A percentile compares a stretch with the other conserved stretches of the same genome.
These are phyloP conservation scores for Gymnorhina tibicen DNA, from an alignment of 2,113 vertebrate genomes.

Conservation along the genomic window DNA sequence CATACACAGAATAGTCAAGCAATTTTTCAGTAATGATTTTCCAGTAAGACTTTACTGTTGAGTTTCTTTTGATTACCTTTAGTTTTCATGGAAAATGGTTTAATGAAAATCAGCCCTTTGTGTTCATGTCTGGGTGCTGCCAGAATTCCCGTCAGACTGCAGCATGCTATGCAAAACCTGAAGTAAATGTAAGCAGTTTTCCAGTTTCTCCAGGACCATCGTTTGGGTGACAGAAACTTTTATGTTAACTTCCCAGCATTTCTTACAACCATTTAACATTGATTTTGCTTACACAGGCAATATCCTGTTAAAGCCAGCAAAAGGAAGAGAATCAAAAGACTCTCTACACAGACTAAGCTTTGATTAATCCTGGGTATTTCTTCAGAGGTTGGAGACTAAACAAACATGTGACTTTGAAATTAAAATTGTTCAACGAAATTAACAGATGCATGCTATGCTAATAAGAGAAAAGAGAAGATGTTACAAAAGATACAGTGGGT, in stretches of 20 bases:
- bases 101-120: neutral
- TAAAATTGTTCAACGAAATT: neutral
- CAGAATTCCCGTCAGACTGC: neutral
- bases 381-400: neutral
- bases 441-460: neutral
- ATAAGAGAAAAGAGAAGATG: neutral
- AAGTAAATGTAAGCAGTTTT: neutral
- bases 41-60: neutral
- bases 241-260: neutral
- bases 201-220: neutral
- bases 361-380: neutral
- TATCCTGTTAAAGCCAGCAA: neutral
- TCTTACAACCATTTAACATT: neutral
- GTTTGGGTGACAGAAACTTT: neutral
- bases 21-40: neutral
- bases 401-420: slow-evolving; percentile 6
- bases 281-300: slow-evolving; percentile 1
- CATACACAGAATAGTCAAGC: neutral
- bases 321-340: slow-evolving; percentile 21
- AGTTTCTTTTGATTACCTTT: neutral
- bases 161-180: neutral
- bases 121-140: rapidly evolving
- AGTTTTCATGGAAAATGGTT: neutral
- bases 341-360: neutral
- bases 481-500: neutral